These are phyloP conservation scores for Ceyx erithaca DNA, from an alignment of 2,797 vertebrate species.

Conservation along the genomic window DNA sequence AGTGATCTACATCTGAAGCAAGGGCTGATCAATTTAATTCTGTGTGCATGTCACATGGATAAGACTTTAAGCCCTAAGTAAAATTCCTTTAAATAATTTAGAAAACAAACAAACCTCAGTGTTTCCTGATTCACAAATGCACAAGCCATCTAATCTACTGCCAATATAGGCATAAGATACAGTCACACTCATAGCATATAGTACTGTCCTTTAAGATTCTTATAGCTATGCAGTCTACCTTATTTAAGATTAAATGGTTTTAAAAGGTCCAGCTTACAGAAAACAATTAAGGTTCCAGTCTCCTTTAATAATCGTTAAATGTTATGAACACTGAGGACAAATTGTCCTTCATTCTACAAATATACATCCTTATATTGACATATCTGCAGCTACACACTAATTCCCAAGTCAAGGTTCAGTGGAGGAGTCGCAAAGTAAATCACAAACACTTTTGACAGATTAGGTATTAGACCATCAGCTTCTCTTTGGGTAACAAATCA, in stretches of 20 bases:
- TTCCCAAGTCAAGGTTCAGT: not conserved
- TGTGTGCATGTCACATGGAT: not conserved
- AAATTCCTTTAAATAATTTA: not conserved
- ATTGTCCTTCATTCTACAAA: not conserved
- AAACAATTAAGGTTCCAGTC: not conserved
- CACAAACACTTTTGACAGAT: not conserved
- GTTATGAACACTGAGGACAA: not conserved
- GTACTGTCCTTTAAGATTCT: not conserved
- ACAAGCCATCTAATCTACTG: not conserved
- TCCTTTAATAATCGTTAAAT: not conserved
- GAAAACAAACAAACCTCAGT: not conserved
- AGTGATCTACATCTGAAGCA: not conserved
- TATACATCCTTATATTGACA: not conserved
- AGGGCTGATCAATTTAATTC: not conserved
- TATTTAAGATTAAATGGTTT: not conserved
- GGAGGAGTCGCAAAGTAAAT: not conserved
- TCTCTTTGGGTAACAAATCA: not conserved
- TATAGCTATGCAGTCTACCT: not conserved
- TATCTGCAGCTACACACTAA: not conserved
- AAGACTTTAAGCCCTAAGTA: not conserved
- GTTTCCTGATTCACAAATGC: not conserved
- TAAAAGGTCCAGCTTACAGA: not conserved
- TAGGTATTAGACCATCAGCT: not conserved
- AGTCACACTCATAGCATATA: not conserved
- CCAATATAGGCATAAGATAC: slow-evolving; percentile 14